Evolutionary conservation across 2,888 invertebrate species (phyloP).

Genomic region (Pyrocoelia pectoralis): DNA sequence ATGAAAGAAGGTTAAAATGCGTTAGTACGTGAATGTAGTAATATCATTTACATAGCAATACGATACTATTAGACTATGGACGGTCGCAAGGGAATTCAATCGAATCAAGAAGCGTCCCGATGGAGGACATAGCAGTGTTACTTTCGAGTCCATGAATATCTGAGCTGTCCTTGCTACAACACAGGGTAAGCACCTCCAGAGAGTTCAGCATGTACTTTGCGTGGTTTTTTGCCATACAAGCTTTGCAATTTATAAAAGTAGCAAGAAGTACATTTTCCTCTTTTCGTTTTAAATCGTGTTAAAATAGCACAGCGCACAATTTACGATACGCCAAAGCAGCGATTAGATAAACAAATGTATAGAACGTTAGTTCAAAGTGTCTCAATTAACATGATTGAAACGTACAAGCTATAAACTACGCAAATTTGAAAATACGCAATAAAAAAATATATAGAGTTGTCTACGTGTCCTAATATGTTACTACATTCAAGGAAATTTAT

Average conservation of each 20-base stretch:
- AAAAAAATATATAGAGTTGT: background rate
- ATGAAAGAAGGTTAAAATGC: conserved; percentile 20
- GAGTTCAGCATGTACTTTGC: conserved; percentile 44
- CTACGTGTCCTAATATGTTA: background rate
- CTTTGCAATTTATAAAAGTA: conserved; percentile 27
- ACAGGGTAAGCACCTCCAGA: conserved; percentile 43
- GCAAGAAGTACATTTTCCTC: conserved; percentile 1
- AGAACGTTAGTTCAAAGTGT: too few species aligned
- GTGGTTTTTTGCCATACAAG: conserved; percentile 31
- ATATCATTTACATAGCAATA: conserved; percentile 36
- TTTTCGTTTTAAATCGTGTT: background rate
- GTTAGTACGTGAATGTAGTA: conserved; percentile 28
- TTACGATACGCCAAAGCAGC: background rate
- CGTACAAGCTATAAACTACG: background rate
- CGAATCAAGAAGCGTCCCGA: conserved; percentile 49
- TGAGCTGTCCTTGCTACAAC: conserved; percentile 42
- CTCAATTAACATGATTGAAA: background rate
- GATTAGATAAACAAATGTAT: background rate
- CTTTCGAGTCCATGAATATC: conserved; percentile 49
- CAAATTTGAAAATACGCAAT: background rate
- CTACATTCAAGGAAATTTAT: conserved; percentile 1
- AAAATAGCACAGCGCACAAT: background rate
- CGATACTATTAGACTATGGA: conserved; percentile 34
- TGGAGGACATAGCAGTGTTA: conserved; percentile 48
- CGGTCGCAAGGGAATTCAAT: conserved; percentile 46